Evolutionary conservation across 2,113 vertebrate genomes (phyloP), one percentile per base, ranked within the genome.

Genomic region (Platichthys stellatus): DNA sequence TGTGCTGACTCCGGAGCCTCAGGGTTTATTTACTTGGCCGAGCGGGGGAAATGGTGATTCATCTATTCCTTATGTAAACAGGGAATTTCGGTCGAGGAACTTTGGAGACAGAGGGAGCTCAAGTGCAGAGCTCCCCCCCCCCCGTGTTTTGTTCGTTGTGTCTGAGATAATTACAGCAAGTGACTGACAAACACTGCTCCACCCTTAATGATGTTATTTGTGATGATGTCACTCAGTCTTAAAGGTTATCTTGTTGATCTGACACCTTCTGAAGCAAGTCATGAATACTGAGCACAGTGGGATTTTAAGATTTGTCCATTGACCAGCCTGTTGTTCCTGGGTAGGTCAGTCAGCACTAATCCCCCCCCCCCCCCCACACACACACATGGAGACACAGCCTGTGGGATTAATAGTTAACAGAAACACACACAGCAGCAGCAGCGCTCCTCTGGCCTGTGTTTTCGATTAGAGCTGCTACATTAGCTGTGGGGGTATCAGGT

Each of bases 381-480:
- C 47, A 53, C 4, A n/a, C 51, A n/a, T 7, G 40, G 60, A 73
- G 57, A 78, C 76, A 64, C 72, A 74, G 57, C 78, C 57, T 20
- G 35, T 63, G 66, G 82, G 92, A 92, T 94, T 95, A 94, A 95
- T 92, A 79, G 84, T 94, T 95, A 94, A 94, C 92, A 91, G 84
- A 88, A 82, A 60, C 84, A 82, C 15, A 82, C 15, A 43, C 49
- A 70, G 61, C 80, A 78, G 63, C 59, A 63, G 18, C 31, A 60
- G 20, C 28, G 58, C 59, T 31, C 56, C 69, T 72, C 12, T 31
- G 60, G 57, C 53, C 68, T 78, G 64, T 86, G 76, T 85, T 93
- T 91, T 65, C 28, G 13, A 82, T 91, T 90, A 90, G 80, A 87
- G 76, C 85, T 67, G 82, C 88, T 68, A 76, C 82, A 90, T 92